Evolutionary conservation across 2,113 vertebrate species (phyloP).

Genomic region (Rhea pennata): DNA sequence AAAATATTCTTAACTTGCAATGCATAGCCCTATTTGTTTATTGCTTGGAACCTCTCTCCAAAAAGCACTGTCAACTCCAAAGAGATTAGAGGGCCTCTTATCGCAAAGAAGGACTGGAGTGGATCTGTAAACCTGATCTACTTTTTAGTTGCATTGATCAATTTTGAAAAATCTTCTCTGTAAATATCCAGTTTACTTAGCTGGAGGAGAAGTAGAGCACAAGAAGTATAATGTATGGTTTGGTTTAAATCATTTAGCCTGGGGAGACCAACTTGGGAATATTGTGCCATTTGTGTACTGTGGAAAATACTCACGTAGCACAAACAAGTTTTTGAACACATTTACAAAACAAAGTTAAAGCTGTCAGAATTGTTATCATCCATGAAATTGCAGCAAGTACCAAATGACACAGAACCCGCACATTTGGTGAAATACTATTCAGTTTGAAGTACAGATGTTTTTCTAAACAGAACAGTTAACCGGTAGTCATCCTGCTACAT

Average conservation of each 20-base stretch:
- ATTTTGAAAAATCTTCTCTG: slow-evolving; percentile 29
- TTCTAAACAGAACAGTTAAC: not conserved
- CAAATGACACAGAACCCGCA: not conserved
- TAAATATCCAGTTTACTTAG: not conserved
- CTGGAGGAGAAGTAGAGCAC: not conserved
- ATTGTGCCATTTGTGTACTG: not conserved
- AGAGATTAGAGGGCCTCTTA: not conserved
- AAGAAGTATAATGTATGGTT: not conserved
- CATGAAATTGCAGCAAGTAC: not conserved
- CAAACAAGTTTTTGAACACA: not conserved
- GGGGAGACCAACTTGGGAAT: not conserved
- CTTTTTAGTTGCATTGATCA: slow-evolving; percentile 34
- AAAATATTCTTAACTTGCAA: not conserved
- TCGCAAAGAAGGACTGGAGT: not conserved
- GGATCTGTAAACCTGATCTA: not conserved
- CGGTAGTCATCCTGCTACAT: not conserved
- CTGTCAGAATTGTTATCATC: not conserved
- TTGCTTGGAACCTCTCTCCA: not conserved
- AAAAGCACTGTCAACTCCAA: not conserved
- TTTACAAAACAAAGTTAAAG: not conserved
- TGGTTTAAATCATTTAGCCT: not conserved
- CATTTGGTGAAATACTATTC: not conserved
- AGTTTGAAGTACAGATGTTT: not conserved
- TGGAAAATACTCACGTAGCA: not conserved
- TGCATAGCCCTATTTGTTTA: not conserved